Base-by-base conservation (phyloP, 2,888 invertebrate genomes). In the Dynastes grantii region DNA sequence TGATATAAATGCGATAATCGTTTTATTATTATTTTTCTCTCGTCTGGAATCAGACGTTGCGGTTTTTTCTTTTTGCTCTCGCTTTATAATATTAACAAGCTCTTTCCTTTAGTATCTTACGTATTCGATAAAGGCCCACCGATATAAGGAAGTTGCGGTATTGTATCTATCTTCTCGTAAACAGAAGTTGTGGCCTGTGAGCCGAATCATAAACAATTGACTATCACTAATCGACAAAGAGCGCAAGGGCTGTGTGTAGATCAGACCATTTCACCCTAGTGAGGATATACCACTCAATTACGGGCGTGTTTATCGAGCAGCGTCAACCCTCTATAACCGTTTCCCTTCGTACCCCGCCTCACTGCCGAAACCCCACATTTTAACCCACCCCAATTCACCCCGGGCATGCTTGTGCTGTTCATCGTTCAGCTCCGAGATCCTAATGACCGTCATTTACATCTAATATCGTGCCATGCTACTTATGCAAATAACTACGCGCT, bases 201-300 rank as follows among this genome's bases (percentile, higher is more conserved):
- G 81, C 81, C 81, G 80, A 79, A 80, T 80, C 80, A 76, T 80
- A 82, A 81, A 82, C 80, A 82, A 81, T 80, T 80, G 80, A 80
- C 81, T 82, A 81, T 81, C 81, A 80, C 81, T 81, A 82, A 81
- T 81, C 82, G 81, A 78, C 80, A 81, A 80, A 81, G 79, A 80
- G 77, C 81, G 80, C 77, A 79, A 78, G 80, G 70, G 65, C 63
- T 78, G 80, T 81, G 81, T 80, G 76, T 73, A 73, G 73, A 73
- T 73, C 78, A 76, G 76, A 63, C 70, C 76, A 76, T 80, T 80
- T 81, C 82, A 81, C 81, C 83, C 82, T 82, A 81, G 82, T 80
- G 82, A 81, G 84, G 83, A 84, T 85, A 84, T 84, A 85, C 84
- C 85, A 84, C 85, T 85, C 85, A 85, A 85, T 85, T 85, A 85